Conservation (phyloP, 1,140 invertebrate species). For the Trinorchestia longiramus region DNA sequence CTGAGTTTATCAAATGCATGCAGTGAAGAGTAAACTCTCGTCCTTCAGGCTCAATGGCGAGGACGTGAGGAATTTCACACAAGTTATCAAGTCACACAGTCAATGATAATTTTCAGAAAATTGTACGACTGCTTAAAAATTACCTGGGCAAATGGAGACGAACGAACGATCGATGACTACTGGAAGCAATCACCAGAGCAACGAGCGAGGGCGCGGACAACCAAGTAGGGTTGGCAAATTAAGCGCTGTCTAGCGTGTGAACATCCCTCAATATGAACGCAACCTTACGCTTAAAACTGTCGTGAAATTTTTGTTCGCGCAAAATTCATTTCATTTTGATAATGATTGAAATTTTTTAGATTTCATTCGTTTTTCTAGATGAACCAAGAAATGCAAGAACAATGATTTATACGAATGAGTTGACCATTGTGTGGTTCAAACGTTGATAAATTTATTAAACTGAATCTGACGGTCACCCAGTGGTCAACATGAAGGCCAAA, state of each 20-base stretch:
- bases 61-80: neutral
- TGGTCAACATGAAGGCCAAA: too few relatives aligned
- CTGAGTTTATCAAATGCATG: neutral
- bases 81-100: neutral
- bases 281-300: neutral
- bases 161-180: conserved; percentile 6
- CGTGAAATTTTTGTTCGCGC: neutral
- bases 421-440: too few relatives aligned
- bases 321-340: neutral
- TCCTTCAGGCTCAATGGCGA: neutral
- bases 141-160: neutral
- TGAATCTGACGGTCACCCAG: too few relatives aligned
- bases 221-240: neutral
- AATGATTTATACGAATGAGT: neutral
- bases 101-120: conserved; percentile 1
- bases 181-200: neutral
- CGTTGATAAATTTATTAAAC: too few relatives aligned
- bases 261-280: neutral
- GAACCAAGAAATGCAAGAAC: neutral
- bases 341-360: neutral
- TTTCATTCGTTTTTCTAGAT: neutral
- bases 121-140: neutral
- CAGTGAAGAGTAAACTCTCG: neutral
- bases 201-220: neutral
- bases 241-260: neutral